These are phyloP conservation scores for Perdita meconis DNA, from an alignment of 2,888 invertebrate species.

Conservation along the genomic window DNA sequence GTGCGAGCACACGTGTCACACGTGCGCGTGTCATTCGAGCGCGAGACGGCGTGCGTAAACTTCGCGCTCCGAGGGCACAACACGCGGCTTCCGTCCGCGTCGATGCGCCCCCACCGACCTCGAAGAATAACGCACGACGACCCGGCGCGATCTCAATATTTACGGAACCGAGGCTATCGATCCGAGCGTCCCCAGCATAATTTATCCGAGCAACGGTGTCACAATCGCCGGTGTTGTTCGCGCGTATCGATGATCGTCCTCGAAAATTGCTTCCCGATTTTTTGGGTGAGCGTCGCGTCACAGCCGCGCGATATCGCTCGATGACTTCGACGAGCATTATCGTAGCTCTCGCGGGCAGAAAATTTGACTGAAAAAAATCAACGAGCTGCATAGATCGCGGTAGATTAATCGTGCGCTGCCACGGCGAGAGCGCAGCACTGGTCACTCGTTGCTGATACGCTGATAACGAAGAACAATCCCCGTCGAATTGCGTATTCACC, in stretches of 20 bases:
- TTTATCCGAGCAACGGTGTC: constrained; percentile 10
- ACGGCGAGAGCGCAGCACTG: too few relatives aligned
- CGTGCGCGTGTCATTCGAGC: constrained; percentile 62
- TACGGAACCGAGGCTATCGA: constrained; percentile 6
- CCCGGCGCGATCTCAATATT: constrained; percentile 37
- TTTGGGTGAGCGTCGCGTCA: not conserved
- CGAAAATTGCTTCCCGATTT: constrained; percentile 29
- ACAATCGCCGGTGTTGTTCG: not conserved
- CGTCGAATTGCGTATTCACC: too few relatives aligned
- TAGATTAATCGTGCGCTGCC: constrained; percentile 4
- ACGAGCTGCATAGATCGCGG: constrained; percentile 1
- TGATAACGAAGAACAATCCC: too few relatives aligned
- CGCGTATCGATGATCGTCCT: not conserved
- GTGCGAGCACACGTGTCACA: constrained; percentile 64
- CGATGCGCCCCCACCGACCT: constrained; percentile 19
- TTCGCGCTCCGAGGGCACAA: constrained; percentile 23
- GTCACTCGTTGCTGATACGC: too few relatives aligned
- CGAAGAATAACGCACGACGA: constrained; percentile 38
- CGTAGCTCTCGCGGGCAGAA: not conserved
- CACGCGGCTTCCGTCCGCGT: constrained; percentile 17
- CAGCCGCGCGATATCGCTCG: constrained; percentile 9
- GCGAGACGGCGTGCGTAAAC: constrained; percentile 48
- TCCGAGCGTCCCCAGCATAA: not conserved
- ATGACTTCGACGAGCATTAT: constrained; percentile 8
- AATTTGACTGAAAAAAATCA: too few relatives aligned